Evolutionary conservation across 2,888 invertebrate genomes (phyloP), one percentile per base, ranked within the genome.

Genomic region (Tupiocoris notatus): DNA sequence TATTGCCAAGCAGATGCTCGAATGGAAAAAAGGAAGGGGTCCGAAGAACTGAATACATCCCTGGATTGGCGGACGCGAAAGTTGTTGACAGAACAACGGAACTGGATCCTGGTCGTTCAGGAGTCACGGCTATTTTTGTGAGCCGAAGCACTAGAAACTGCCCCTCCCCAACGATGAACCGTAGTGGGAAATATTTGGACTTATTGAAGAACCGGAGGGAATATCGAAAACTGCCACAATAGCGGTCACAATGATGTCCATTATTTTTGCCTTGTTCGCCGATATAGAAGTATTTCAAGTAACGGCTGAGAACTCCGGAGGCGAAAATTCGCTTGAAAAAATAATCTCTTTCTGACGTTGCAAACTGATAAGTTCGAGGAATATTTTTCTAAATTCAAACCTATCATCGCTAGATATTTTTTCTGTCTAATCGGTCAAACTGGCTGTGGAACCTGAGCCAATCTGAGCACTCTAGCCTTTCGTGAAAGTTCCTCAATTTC

Each of bases 31-130:
- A 20, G 16, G 20, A 20, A 20, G 39, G 17, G 23, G 25, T 2
- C 25, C 2, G 67, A 7, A 21, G 57, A 67, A 23, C 18, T 63
- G 65, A 25, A 39, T 25, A 54, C 39, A 65, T 39, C 21, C 54
- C 57, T 67, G 56, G 67, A 57, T 23, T 67, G 21, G 20, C 58
- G 57, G 21, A n/a, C n/a, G n/a, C n/a, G 39, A 12, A 12, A 39
- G 70, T 70, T 70, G 70, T 70, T 70, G 70, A 70, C 70, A 70
- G 70, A 70, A 70, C 70, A 70, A 70, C 70, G 70, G 70, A 58
- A 70, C 39, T 61, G 39, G 39, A 39, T 61, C 24, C 70, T 58
- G 22, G 58, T 58, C 21, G 57, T 56, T n/a, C n/a, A n/a, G n/a
- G 21, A 56, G 67, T 67, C 59, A 70, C 59, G 70, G 70, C 17